Evolutionary conservation across 2,888 invertebrate species (phyloP), one percentile per base, ranked within the genome.

Genomic region (Macrosoma leucophasiata): DNA sequence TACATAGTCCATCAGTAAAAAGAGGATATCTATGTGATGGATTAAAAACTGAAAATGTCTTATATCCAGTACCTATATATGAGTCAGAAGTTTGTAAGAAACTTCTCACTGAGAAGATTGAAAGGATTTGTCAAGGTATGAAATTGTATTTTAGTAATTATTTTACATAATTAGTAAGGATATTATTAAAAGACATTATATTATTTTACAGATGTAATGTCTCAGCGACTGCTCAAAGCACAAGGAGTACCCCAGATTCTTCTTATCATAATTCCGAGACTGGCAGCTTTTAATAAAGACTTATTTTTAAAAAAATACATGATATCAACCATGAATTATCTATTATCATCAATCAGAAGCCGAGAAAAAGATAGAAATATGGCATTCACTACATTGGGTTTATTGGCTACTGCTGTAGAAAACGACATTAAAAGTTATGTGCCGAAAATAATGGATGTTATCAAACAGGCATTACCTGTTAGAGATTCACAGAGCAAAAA

Each of bases 261-360:
- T 8, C 86, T 98, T 36, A 90, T 91, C 20, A 89, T 98, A 27
- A 84, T 98, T 39, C 98, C 98, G 1, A 87, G 97, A 46, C 76
- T 98, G 30, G 97, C 97, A 4, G 96, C 97, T n/a, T 97, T 98
- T 58, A 92, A 96, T 64, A 91, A 90, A 39, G 89, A 90, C 4
- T 87, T 88, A 36, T 98, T 97, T 63, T 88, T 92, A 1, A 86
- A 87, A 36, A 89, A 90, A 49, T 91, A 95, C 68, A 76, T 96
- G 1, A 87, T 85, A 21, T 86, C 88, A 0, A 90, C 94, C 0
- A 91, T 97, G 76, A 86, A 85, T 43, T 93, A 96, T 68, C 81
- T 97, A 35, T 76, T 97, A 27, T 79, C 86, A 11, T 92, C 91
- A 17, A 72, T 97, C 29, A 88, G 91, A 23, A 90, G 93, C 10